A percentile compares a stretch with the other conserved stretches of the same genome.
Conservation (phyloP, 1,140 invertebrate genomes). For the Halictus rubicundus region DNA sequence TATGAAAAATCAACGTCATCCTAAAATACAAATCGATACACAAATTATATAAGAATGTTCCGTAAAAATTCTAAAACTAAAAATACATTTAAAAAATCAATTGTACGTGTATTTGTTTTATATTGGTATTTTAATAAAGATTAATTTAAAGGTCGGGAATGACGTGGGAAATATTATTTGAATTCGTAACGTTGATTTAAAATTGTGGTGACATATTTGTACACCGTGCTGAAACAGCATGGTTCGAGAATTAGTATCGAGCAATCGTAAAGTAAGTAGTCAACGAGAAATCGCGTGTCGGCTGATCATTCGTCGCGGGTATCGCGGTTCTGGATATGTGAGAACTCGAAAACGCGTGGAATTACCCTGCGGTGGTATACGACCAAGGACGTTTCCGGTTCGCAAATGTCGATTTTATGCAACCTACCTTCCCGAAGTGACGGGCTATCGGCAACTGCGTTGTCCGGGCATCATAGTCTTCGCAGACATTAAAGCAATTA, state of each 20-base stretch:
- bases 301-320: slow-evolving; percentile 17
- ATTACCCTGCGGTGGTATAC: not conserved
- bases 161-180: too few relatives aligned
- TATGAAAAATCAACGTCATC: too few relatives aligned
- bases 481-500: not conserved
- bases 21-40: too few relatives aligned
- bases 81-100: too few relatives aligned
- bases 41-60: too few relatives aligned
- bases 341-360: slow-evolving; percentile 19
- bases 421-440: not conserved
- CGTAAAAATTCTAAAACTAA: too few relatives aligned
- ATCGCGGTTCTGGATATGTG: slow-evolving; percentile 17
- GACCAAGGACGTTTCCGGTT: slow-evolving; percentile 27
- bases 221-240: not conserved
- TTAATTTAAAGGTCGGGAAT: too few relatives aligned
- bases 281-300: slow-evolving; percentile 33
- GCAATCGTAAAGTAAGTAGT: slow-evolving; percentile 15
- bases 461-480: not conserved
- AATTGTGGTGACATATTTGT: too few relatives aligned
- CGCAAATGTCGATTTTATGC: slow-evolving; percentile 3
- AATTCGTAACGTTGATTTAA: too few relatives aligned
- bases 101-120: too few relatives aligned
- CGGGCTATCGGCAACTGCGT: not conserved
- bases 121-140: too few relatives aligned
- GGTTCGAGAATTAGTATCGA: not conserved